Percentiles rank a stretch among this genome's conserved stretches.
These are phyloP conservation scores for Chrysotoxum bicinctum DNA, from an alignment of 2,888 invertebrate species.

Conservation along the genomic window DNA sequence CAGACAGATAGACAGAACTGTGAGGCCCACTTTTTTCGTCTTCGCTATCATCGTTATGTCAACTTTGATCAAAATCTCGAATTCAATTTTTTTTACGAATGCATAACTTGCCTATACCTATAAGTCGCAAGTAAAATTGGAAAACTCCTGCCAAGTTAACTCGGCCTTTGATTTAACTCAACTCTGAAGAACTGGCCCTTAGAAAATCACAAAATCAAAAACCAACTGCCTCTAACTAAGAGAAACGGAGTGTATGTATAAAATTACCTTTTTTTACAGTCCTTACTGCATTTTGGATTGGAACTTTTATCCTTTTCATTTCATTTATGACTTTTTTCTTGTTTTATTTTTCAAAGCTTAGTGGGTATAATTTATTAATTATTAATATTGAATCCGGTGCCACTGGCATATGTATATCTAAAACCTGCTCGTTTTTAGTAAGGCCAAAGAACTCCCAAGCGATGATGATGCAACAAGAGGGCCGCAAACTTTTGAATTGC, in stretches of 20 bases:
- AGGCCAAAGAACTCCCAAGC: slow-evolving; percentile 28
- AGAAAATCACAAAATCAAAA: background rate
- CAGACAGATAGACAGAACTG: no score
- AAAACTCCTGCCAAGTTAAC: no score
- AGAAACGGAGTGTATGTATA: background rate
- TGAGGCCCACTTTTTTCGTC: no score
- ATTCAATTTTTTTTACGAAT: no score
- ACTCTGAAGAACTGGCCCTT: no score
- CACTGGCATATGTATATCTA: background rate
- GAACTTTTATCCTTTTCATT: slow-evolving; percentile 28
- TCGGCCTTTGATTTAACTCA: no score
- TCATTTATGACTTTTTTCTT: slow-evolving; percentile 31
- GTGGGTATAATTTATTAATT: slow-evolving; percentile 60
- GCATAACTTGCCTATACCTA: no score
- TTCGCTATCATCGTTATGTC: no score
- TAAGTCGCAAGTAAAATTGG: no score
- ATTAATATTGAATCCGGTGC: slow-evolving; percentile 47
- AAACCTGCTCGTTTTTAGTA: background rate
- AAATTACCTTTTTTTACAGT: background rate
- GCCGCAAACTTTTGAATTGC: background rate
- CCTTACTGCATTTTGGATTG: background rate
- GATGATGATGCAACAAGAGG: slow-evolving; percentile 20
- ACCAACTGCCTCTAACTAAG: background rate
- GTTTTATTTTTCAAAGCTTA: slow-evolving; percentile 14
- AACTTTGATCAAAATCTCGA: no score